Base-by-base conservation (phyloP, 2,113 vertebrate genomes). In the Ammodytes marinus region DNA sequence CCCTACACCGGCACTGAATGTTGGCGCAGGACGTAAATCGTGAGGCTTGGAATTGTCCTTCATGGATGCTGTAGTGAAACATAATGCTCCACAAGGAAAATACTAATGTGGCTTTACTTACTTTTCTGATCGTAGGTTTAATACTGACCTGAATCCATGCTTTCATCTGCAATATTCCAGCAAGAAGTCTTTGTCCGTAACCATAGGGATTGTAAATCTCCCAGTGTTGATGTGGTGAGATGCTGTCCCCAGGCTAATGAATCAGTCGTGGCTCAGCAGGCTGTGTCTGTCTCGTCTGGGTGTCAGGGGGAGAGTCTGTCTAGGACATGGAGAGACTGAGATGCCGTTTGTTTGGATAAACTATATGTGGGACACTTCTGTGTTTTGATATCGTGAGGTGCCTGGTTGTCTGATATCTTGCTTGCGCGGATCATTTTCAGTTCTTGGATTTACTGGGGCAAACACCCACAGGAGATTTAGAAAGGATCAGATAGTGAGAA, bases 261-360 rank as follows among this genome's bases (percentile, higher is more conserved):
- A 89, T 88, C 78, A 83, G 80, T 35, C 80, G 49, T 57, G 65
- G 71, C 82, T 72, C 84, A 84, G 84, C 84, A 79, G 79, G 68
- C 69, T 66, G 59, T 75, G 74, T 84, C 81, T 54, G 79, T 82
- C 39, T 58, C 37, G 50, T 82, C 60, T 89, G 74, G 69, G 37
- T 68, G 69, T 88, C 27, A 42, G 50, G 59, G 46, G 52, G 53
- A 68, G 55, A 69, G 53, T 53, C 0, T 27, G 8, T 86, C 43
- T 68, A 8, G 4, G 54, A 27, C 27, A 4, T n/a, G 19, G 9
- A 50, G 68, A 60, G 69, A 45, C 58, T n/a, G 39, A 64, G 46
- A 47, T 69, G 60, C 11, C 11, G 6, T 15, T 35, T 74, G 69
- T 67, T 61, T 77, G 58, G 47, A 63, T 64, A 53, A 43, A 17